A percentile compares a stretch with the other conserved stretches of the same genome.
Conservation (phyloP, 1,140 invertebrate species). For the Brachionus manjavacas region DNA sequence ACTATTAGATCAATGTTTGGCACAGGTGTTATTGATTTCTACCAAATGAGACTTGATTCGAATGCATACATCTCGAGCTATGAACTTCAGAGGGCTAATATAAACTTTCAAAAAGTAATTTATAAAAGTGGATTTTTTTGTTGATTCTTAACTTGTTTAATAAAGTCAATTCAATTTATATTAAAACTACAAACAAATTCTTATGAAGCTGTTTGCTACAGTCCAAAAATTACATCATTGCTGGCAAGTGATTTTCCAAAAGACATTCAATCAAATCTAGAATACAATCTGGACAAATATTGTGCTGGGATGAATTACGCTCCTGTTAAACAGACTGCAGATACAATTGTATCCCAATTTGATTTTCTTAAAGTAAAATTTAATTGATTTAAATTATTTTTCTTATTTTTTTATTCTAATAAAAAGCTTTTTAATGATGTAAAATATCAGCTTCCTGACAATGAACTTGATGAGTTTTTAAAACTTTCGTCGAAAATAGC, state of each 20-base stretch:
- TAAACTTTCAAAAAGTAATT: slow-evolving; percentile 29
- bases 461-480: background rate
- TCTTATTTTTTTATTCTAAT: background rate
- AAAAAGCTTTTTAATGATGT: background rate
- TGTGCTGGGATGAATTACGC: background rate
- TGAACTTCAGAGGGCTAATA: background rate
- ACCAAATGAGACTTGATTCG: slow-evolving; percentile 1
- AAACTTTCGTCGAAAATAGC: background rate
- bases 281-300: slow-evolving; percentile 19
- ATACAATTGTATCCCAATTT: background rate
- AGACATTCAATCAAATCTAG: slow-evolving; percentile 25
- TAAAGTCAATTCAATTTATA: background rate
- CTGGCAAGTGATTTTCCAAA: background rate
- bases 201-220: background rate
- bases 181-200: slow-evolving; percentile 8
- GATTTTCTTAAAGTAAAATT: background rate
- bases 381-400: background rate
- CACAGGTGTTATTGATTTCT: slow-evolving; percentile 7
- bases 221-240: slow-evolving; percentile 33
- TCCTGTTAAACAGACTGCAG: background rate
- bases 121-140: background rate
- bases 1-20: slow-evolving; percentile 30
- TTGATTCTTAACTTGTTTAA: background rate
- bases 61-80: slow-evolving; percentile 20
- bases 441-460: slow-evolving; percentile 7